Conservation (phyloP, 2,797 vertebrate genomes). For the Phoebastria nigripes region DNA sequence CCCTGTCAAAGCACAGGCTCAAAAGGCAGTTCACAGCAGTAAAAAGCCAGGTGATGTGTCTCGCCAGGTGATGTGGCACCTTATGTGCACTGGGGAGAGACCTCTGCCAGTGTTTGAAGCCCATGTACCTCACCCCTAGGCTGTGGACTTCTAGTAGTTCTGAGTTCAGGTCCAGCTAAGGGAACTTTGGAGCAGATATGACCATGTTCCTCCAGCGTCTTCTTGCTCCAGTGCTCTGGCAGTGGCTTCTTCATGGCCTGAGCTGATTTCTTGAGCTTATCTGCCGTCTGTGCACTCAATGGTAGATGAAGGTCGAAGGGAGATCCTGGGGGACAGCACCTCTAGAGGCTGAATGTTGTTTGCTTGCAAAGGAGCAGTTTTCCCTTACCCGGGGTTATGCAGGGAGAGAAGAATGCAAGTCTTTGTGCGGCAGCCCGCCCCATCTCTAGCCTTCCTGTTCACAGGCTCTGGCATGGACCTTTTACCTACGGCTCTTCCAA, state of each 20-base stretch:
- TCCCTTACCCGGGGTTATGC: neutral
- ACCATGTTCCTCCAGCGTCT: accelerated
- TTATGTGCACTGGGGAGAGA: neutral
- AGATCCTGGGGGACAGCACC: neutral
- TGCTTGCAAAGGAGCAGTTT: neutral
- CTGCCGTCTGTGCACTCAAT: accelerated
- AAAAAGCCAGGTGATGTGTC: neutral
- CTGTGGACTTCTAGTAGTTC: neutral
- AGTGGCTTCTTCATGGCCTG: neutral
- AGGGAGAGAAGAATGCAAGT: neutral
- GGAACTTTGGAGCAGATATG: neutral
- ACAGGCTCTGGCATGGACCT: neutral
- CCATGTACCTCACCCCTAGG: accelerated
- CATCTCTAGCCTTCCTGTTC: neutral
- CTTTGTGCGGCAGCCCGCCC: neutral
- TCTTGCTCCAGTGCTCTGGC: neutral
- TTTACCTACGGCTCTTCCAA: neutral
- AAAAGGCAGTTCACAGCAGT: accelerated
- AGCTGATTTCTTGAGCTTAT: neutral
- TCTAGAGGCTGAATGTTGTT: neutral
- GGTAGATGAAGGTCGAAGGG: neutral
- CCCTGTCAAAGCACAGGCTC: neutral
- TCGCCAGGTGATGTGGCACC: neutral
- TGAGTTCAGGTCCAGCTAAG: neutral
- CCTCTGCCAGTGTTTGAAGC: neutral